Evolutionary conservation across 2,113 vertebrate species (phyloP).

Genomic region (Galemys pyrenaicus): DNA sequence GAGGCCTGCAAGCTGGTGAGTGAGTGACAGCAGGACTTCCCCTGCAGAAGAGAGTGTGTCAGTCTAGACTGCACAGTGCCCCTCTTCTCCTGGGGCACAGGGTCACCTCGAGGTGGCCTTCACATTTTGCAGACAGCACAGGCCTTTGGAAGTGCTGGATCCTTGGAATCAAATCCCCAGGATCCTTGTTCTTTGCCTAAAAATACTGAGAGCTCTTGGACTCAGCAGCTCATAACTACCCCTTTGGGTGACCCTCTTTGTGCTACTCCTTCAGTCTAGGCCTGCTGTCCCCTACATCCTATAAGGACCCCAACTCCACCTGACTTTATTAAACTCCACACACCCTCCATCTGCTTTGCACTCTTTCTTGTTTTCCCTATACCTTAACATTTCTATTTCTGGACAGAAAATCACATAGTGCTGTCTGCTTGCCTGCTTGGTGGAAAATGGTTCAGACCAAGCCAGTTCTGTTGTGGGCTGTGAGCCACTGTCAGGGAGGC

Average conservation of each 20-base stretch:
- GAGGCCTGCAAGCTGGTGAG: not conserved
- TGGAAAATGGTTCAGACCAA: not conserved
- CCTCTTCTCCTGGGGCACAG: not conserved
- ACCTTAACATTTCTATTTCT: not conserved
- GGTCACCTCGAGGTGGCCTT: not conserved
- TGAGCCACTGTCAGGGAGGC: not conserved
- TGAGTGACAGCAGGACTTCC: not conserved
- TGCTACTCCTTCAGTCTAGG: not conserved
- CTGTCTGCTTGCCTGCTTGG: not conserved
- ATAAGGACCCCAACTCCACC: not conserved
- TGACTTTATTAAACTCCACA: not conserved
- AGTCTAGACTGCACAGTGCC: not conserved
- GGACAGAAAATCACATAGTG: not conserved
- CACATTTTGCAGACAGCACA: not conserved
- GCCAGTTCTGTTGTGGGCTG: not conserved
- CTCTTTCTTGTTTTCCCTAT: not conserved
- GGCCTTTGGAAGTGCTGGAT: not conserved
- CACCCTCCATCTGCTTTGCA: not conserved
- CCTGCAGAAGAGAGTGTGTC: not conserved
- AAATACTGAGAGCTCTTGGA: not conserved
- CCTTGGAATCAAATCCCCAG: not conserved
- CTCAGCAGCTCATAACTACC: not conserved
- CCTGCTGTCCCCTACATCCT: not conserved
- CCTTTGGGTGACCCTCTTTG: rapidly evolving
- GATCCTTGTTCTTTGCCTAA: not conserved